Evolutionary conservation across 2,113 vertebrate genomes (phyloP), one percentile per base, ranked within the genome.

Genomic region (Bambusicola thoracicus): DNA sequence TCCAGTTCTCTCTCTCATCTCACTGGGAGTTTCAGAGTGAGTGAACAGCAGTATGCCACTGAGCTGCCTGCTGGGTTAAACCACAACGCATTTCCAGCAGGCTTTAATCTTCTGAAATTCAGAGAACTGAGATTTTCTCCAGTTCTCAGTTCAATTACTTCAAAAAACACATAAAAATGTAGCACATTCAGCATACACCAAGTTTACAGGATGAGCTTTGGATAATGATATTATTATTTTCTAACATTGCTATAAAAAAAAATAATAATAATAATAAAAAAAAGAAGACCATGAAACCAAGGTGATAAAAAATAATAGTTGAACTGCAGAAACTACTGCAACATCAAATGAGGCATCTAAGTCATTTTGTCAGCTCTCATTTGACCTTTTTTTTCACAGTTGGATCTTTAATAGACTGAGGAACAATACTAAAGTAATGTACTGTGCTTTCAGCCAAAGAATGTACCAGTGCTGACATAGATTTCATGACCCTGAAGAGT

Each of bases 391-490:
- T 44, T 81, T 49, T 81, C 69, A 69, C 69, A 81, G 53, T 22
- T 81, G 58, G 62, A 80, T 56, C 87, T 92, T 92, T 94, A 83
- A 77, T 44, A 93, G 80, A 84, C 73, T 93, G 46, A 85, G 65
- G 66, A 36, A 69, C 3, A 29, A 27, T 58, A 44, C 18, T 73
- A 22, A 76, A 85, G 27, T 49, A 73, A 61, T 82, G 7, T 62
- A 14, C 38, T 90, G 46, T 81, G 67, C 58, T 85, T 80, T 92
- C 74, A 87, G 53, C n/a, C 36, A 85, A 79, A 81, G 22, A 81
- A 77, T 7, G 5, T 61, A 67, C 46, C 40, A 67, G 21, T 58
- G 36, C 11, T 68, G n/a, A 14, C 77, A 85, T 5, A 85, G 78
- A 66, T 78, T 82, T 89, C 74, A 41, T 73, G 89, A 93, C 58